Evolutionary conservation across 2,113 vertebrate genomes (phyloP), one percentile per base, ranked within the genome.

Genomic region (Coptodon bakossiorum): DNA sequence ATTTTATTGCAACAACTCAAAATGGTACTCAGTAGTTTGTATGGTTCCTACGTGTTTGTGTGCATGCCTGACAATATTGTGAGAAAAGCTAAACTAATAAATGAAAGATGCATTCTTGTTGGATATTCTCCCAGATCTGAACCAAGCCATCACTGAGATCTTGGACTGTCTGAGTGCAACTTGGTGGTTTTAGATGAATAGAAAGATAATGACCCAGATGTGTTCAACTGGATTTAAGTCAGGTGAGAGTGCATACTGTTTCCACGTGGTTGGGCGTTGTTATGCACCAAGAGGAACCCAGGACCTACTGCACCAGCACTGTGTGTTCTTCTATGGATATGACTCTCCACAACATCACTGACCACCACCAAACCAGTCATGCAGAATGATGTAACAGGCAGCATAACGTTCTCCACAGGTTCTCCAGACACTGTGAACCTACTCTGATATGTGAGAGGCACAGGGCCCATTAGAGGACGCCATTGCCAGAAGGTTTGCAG

Each of bases 1-100:
- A 0, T 68, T 13, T 22, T 19, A 68, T 68, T 68, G 63, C 63
- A 40, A 3, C 63, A 38, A 0, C 63, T 66, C 34, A 66, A 68
- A 68, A 68, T 0, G 19, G 34, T 0, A 68, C 34, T 68, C 63
- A n/a, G 0, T 63, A 63, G 17, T 63, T 63, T 36, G 17, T 12
- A 8, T 68, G 63, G 63, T 68, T 13, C 63, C 63, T 68, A 22
- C 0, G 2, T 68, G 63, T 38, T 68, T 68, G 19, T 38, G 19
- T 68, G 63, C 63, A 68, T 68, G 4, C 6, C 10, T 68, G 34
- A 68, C 34, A 68, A 68, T 38, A 34, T 68, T 68, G 61, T 36
- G 31, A 66, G 31, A 66, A 66, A 66, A 38, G 61, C 31, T 66
- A 38, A 66, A 38, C 61, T 66, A 38, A 68, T 68, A 22, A 22